Percentiles rank a stretch among this genome's conserved stretches.
Evolutionary conservation across 2,888 invertebrate genomes (phyloP).

Genomic region (Girardia tigrina): DNA sequence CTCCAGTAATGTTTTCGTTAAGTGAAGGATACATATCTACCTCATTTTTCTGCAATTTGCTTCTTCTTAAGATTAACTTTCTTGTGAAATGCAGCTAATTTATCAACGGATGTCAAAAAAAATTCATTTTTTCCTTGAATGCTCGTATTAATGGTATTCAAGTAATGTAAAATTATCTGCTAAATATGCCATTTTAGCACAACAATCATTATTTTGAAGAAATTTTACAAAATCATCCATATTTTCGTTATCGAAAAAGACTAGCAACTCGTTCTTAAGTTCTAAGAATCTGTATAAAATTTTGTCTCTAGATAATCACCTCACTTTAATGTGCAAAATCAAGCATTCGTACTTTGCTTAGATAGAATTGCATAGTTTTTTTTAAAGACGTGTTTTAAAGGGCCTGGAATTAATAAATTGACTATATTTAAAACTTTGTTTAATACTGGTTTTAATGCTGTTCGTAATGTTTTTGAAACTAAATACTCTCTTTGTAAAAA

Average conservation of each 20-base stretch:
- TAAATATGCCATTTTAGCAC: no score
- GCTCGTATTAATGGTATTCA: no score
- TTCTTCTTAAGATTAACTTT: no score
- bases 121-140: no score
- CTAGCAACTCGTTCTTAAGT: neutral
- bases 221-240: neutral
- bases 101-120: no score
- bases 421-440: neutral
- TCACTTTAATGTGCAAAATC: neutral
- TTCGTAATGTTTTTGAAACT: neutral
- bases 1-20: no score
- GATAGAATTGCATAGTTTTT: neutral
- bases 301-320: neutral
- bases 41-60: no score
- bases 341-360: slow-evolving; percentile 3
- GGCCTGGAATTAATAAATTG: neutral
- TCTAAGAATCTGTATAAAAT: neutral
- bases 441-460: neutral
- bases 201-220: neutral
- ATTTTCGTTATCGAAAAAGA: neutral
- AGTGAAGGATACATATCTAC: no score
- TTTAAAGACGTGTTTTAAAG: neutral
- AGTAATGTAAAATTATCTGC: no score
- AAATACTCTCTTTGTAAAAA: neutral
- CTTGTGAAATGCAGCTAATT: no score